A percentile compares a stretch with the other conserved stretches of the same genome.
Conservation (phyloP, 2,797 vertebrate species). For the Eulemur coronatus region DNA sequence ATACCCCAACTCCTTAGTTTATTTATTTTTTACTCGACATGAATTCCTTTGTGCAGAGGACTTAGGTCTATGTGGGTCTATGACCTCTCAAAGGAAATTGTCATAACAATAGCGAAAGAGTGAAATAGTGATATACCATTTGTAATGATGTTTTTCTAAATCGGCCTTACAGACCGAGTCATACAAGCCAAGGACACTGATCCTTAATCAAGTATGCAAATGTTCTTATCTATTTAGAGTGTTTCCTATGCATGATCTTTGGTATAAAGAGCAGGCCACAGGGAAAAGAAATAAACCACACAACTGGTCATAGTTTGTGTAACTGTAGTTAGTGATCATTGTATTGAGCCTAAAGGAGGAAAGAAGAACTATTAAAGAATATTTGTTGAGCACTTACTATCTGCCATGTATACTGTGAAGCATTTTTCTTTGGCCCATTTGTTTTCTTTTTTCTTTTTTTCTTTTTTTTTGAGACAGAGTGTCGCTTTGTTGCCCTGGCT, state of each 20-base stretch:
- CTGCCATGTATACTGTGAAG: not conserved
- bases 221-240: not conserved
- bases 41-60: not conserved
- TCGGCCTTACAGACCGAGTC: not conserved
- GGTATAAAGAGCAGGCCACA: not conserved
- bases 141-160: not conserved
- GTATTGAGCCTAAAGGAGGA: not conserved
- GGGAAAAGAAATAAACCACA: not conserved
- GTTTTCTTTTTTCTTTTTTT: too few relatives aligned
- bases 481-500: too few relatives aligned
- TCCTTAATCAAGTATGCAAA: not conserved
- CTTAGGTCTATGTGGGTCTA: not conserved
- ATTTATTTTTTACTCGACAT: not conserved
- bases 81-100: not conserved
- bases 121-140: not conserved
- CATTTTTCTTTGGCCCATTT: not conserved
- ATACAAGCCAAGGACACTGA: not conserved
- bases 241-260: not conserved
- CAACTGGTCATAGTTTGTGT: not conserved
- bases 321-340: not conserved
- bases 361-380: not conserved
- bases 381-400: fast-evolving
- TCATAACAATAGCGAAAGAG: not conserved
- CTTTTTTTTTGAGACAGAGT: too few relatives aligned
- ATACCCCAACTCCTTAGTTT: not conserved